Evolutionary conservation across 2,888 invertebrate genomes (phyloP).

Genomic region (Cheilosia urbana): DNA sequence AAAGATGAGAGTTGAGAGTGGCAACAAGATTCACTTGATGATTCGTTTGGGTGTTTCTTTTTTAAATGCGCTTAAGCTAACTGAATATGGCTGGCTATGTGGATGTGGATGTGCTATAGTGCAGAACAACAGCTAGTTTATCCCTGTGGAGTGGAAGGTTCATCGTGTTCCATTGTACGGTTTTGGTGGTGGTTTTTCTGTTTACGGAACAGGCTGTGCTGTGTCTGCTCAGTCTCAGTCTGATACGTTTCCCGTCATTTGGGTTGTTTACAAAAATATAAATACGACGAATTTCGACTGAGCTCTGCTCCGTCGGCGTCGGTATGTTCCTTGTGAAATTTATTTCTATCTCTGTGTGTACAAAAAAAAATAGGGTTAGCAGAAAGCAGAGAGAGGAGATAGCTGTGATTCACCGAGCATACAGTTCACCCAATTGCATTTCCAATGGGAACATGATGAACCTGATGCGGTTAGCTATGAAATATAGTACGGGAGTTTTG

Average conservation of each 20-base stretch:
- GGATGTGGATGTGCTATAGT: too few species aligned
- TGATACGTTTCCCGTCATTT: conserved; percentile 40
- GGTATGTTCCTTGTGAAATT: conserved; percentile 41
- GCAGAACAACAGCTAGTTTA: not conserved
- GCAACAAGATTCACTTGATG: conserved; percentile 17
- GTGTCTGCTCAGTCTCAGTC: not conserved
- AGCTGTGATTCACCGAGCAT: too few species aligned
- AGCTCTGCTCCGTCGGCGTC: not conserved
- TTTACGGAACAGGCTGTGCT: conserved; percentile 4
- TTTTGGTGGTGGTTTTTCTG: not conserved
- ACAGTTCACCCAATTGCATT: too few species aligned
- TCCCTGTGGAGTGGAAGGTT: too few species aligned
- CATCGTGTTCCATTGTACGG: too few species aligned
- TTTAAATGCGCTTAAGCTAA: too few species aligned
- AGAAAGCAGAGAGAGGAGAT: too few species aligned
- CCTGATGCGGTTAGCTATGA: too few species aligned
- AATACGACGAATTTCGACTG: not conserved
- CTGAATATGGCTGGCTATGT: too few species aligned
- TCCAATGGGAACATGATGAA: too few species aligned
- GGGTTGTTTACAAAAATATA: not conserved
- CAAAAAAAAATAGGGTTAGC: not conserved
- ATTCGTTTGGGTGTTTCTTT: not conserved
- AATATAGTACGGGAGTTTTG: too few species aligned
- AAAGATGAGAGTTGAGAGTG: conserved; percentile 23
- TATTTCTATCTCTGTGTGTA: not conserved